These are phyloP conservation scores for Eulithis testata DNA, from an alignment of 2,888 invertebrate species.

Conservation along the genomic window DNA sequence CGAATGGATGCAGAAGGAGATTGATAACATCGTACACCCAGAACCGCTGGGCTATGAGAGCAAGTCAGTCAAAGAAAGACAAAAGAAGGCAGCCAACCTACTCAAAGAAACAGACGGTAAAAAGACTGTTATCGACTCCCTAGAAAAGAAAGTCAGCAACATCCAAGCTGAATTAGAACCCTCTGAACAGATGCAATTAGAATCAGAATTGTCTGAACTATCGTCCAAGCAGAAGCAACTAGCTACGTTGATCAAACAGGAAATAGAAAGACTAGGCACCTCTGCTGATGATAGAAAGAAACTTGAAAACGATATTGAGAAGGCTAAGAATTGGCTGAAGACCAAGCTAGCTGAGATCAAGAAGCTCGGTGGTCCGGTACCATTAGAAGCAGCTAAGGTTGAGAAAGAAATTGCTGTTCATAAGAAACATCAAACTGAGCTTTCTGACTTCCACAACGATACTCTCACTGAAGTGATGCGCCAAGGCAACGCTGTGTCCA, in stretches of 20 bases:
- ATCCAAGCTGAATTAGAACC: conserved; percentile 94
- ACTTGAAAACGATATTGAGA: conserved; percentile 91
- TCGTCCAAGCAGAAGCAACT: conserved; percentile 91
- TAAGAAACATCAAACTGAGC: conserved; percentile 90
- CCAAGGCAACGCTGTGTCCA: conserved; percentile 90
- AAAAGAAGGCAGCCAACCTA: conserved; percentile 88
- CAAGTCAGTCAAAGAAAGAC: conserved; percentile 89
- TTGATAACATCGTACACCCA: conserved; percentile 86
- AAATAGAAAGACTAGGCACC: conserved; percentile 88
- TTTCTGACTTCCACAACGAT: conserved; percentile 91
- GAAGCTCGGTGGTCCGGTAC: conserved; percentile 90
- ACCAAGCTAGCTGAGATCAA: conserved; percentile 90
- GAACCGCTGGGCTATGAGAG: conserved; percentile 90
- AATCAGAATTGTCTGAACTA: conserved; percentile 88
- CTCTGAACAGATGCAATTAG: conserved; percentile 91
- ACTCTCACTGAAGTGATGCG: conserved; percentile 90
- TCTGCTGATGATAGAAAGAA: conserved; percentile 90
- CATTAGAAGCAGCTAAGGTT: conserved; percentile 92
- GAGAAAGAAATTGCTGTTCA: conserved; percentile 92
- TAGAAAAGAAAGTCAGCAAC: conserved; percentile 92
- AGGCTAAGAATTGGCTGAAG: conserved; percentile 92
- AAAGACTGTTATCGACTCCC: conserved; percentile 91
- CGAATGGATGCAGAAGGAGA: conserved; percentile 91
- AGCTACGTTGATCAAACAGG: conserved; percentile 88
- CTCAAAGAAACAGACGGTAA: conserved; percentile 94